Evolutionary conservation across 2,888 invertebrate species (phyloP).

Genomic region (Chorisops tibialis): DNA sequence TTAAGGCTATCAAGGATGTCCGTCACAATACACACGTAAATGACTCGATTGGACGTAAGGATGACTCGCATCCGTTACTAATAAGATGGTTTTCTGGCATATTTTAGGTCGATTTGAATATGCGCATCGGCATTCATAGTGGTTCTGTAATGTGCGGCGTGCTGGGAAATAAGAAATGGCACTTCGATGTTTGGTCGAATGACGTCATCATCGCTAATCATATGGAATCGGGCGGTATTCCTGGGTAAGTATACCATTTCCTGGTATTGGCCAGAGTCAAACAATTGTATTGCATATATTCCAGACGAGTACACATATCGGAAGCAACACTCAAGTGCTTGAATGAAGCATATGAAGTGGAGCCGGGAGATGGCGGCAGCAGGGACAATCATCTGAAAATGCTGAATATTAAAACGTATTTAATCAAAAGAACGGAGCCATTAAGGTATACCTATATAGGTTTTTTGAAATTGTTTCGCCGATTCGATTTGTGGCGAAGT

Average conservation of each 20-base stretch:
- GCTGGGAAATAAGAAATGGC: conserved; percentile 87
- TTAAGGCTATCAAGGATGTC: conserved; percentile 84
- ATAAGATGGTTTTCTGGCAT: conserved; percentile 10
- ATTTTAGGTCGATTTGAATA: conserved; percentile 83
- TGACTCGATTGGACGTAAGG: conserved; percentile 12
- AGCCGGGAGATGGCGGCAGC: conserved; percentile 82
- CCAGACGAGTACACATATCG: conserved; percentile 85
- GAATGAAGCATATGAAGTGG: conserved; percentile 87
- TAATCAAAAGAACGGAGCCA: conserved; percentile 80
- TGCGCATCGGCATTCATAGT: conserved; percentile 97
- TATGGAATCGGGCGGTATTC: conserved; percentile 95
- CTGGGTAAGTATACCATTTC: conserved; percentile 69
- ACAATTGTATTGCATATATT: too few relatives aligned
- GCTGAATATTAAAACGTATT: conserved; percentile 80
- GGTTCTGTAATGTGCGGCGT: conserved; percentile 97
- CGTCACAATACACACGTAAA: conserved; percentile 66
- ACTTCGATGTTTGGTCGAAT: conserved; percentile 90
- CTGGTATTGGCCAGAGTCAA: background rate
- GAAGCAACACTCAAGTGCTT: conserved; percentile 81
- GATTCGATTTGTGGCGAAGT: background rate
- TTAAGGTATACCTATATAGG: conserved; percentile 54
- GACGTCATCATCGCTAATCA: conserved; percentile 96
- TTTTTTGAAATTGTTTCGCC: too few relatives aligned
- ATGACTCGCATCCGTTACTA: conserved; percentile 14
- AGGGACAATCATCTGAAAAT: conserved; percentile 82